Evolutionary conservation across 2,113 vertebrate genomes (phyloP).

Genomic region (Tamias sibiricus): DNA sequence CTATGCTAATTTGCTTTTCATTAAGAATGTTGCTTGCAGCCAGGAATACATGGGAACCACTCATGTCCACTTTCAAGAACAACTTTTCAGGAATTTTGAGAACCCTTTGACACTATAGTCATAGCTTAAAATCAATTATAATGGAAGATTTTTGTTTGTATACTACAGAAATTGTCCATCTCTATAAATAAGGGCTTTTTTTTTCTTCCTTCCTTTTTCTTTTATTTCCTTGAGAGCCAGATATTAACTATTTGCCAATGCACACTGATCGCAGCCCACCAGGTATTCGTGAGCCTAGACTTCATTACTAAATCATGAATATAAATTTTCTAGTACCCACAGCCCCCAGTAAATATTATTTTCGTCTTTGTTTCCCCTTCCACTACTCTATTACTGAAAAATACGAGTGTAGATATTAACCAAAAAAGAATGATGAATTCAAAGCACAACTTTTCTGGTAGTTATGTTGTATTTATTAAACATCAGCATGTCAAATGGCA

Average conservation of each 20-base stretch:
- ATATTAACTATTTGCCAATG: neutral
- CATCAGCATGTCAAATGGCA: neutral
- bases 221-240: neutral
- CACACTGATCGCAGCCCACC: neutral
- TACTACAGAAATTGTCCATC: neutral
- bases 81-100: neutral
- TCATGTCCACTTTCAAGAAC: neutral
- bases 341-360: neutral
- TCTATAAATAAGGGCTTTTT: neutral
- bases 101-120: neutral
- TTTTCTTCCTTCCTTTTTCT: neutral
- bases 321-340: neutral
- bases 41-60: neutral
- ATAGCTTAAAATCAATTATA: neutral
- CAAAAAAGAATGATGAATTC: neutral
- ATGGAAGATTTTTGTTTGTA: neutral
- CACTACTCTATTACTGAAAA: neutral
- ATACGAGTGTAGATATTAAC: neutral
- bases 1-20: neutral
- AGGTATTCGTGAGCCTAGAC: neutral
- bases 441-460: neutral
- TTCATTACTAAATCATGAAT: neutral
- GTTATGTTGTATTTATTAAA: conserved; percentile 37
- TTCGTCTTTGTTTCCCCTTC: neutral
- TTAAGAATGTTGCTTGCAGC: neutral